These are phyloP conservation scores for Drosophila fungiperda DNA, from an alignment of 2,888 invertebrate genomes.

Conservation along the genomic window DNA sequence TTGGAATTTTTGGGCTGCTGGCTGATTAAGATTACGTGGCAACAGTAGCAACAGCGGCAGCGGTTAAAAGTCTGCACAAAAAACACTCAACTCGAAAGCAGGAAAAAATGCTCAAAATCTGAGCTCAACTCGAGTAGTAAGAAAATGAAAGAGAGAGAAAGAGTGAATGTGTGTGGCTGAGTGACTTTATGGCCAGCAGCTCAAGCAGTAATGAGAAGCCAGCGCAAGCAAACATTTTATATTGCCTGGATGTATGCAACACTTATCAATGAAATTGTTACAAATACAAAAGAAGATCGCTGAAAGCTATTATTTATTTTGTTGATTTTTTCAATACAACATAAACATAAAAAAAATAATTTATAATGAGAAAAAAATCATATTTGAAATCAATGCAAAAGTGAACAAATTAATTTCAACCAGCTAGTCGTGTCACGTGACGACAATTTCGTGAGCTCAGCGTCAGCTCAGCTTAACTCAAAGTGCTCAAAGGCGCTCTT, in stretches of 20 bases:
- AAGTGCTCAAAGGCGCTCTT: neutral
- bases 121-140: neutral
- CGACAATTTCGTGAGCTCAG: neutral
- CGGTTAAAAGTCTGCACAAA: slow-evolving; percentile 69
- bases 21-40: slow-evolving; percentile 24
- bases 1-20: slow-evolving; percentile 33
- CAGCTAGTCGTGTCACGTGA: neutral
- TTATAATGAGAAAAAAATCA: neutral
- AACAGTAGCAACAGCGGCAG: slow-evolving; percentile 3
- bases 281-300: neutral
- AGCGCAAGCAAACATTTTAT: neutral
- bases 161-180: neutral
- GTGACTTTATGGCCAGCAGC: neutral
- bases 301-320: neutral
- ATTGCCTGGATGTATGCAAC: neutral
- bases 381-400: neutral
- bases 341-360: neutral
- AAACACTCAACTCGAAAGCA: slow-evolving; percentile 41
- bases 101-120: slow-evolving; percentile 1
- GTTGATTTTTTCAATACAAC: neutral
- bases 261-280: neutral
- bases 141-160: neutral
- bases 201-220: slow-evolving; percentile 5
- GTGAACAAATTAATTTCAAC: neutral
- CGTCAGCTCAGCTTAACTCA: slow-evolving; percentile 4